Evolutionary conservation across 2,888 invertebrate species (phyloP), one percentile per base, ranked within the genome.

Genomic region (Kryphioiulus occultus): DNA sequence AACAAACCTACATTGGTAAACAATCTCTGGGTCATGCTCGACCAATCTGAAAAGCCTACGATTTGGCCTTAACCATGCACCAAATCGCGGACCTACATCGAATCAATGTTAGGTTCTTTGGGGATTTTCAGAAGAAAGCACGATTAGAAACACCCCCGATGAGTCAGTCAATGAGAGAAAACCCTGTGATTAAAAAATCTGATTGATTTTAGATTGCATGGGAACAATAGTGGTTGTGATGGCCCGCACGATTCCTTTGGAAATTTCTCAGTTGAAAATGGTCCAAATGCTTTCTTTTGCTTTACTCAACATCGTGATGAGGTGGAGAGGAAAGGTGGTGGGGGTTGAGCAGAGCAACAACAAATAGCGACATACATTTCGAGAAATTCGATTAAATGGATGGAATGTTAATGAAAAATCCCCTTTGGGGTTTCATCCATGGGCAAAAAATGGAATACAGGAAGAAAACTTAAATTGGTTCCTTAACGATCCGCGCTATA

Each of bases 1-100:
- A 68, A 68, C 9, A 68, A 68, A 68, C 68, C 68, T 68, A 68
- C 26, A 4, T 68, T 26, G 0, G 1, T 12, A 9, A 68, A 68
- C 22, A 68, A 26, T 68, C 68, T 68, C 68, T 68, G 68, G 68
- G 68, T 68, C 68, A 68, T 22, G 68, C 68, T 68, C 68, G 68
- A 68, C 68, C 68, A 68, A 68, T 68, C 68, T 68, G 10, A 2
- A 68, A 26, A 68, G 12, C 0, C 5, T 68, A 10, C 1, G 68
- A 4, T 68, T 26, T 68, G 68, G 68, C 68, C 68, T 68, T 68
- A 22, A 68, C 68, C 68, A 68, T 26, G n/a, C n/a, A n/a, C 68
- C 22, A 68, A 68, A 68, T 68, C 4, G n/a, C 68, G 22, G 26
- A 7, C 12, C 47, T 47, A 47, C 47, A 47, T 12, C n/a, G n/a